phyloP scores from a whole-genome alignment of 2,113 vertebrate species.

The Pygoscelis adeliae region DNA sequence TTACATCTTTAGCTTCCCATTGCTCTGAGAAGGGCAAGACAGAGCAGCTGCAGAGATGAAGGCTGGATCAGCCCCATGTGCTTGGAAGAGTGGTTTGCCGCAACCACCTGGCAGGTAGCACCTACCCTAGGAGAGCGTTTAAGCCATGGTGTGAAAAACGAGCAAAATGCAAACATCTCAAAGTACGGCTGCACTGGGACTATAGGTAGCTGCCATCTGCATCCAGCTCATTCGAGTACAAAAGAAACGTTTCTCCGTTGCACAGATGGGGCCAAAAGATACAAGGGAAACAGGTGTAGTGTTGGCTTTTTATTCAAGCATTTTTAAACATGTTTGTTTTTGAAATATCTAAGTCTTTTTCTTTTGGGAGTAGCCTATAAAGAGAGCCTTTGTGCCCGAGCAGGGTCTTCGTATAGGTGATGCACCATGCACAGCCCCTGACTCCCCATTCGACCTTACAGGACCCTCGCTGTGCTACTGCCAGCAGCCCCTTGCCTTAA shows the following conservation, averaged over 20 bases:
- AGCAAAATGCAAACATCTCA: not conserved
- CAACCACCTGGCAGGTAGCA: not conserved
- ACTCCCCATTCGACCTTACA: fast-evolving
- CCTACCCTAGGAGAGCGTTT: not conserved
- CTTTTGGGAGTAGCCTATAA: not conserved
- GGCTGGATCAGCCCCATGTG: not conserved
- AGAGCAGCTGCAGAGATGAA: not conserved
- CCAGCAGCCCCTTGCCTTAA: not conserved
- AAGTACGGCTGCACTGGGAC: not conserved
- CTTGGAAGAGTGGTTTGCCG: not conserved
- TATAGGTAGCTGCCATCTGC: not conserved
- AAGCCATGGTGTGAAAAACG: fast-evolving
- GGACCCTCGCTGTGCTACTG: not conserved
- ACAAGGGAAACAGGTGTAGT: not conserved
- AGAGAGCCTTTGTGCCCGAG: not conserved
- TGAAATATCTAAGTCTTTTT: not conserved
- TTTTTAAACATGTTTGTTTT: not conserved
- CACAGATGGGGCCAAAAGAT: not conserved
- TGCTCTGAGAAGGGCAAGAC: not conserved
- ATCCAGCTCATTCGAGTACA: not conserved
- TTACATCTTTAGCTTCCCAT: not conserved
- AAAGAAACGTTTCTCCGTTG: not conserved
- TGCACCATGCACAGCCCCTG: not conserved
- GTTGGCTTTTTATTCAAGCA: not conserved
- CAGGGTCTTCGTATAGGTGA: not conserved